Evolutionary conservation across 64 coral and sea anemone species (phyloP), one percentile per base, ranked within the genome.

Genomic region (Astreopora myriophthalma): DNA sequence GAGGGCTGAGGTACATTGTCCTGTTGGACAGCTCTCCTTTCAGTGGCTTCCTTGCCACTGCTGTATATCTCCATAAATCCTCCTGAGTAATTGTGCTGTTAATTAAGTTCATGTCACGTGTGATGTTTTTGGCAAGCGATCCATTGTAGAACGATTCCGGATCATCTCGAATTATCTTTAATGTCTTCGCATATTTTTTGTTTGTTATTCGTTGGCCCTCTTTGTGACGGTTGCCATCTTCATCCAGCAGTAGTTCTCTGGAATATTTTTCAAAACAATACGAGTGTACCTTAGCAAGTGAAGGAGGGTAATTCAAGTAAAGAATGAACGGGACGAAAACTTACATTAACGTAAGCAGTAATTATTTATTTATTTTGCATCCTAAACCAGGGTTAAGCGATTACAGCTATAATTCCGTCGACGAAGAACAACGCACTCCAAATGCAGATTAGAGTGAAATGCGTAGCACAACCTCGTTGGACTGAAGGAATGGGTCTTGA

Each of bases 111-210:
- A 91, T 91, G 6, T 91, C 89, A 7, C 57, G 3, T 6, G 33
- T 16, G 22, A 91, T 84, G 8, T 79, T 71, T 25, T 46, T 73
- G 20, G 94, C 94, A 14, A 93, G 31, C 1, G 33, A 3, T n/a
- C 94, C 94, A 44, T 62, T 93, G 79, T 96, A 96, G 63, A 96
- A 96, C n/a, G 72, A 73, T 38, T 96, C 67, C 17, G 90, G 94
- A 74, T 93, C 65, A 13, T 96, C 26, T 38, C 60, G 90, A 26
- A 96, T 76, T 64, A 19, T 93, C 23, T 88, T 86, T 33, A 96
- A 71, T 3, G 94, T 96, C 42, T n/a, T 76, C 57, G 90, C 94
- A 42, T 92, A 81, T 37, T 92, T 80, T 38, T 90, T 77, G 51
- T 92, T 92, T 38, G 80, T 93, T 2, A 98, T 90, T 37, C 44